Evolutionary conservation across 2,797 vertebrate species (phyloP).

Genomic region (Pseudochirops cupreus): DNA sequence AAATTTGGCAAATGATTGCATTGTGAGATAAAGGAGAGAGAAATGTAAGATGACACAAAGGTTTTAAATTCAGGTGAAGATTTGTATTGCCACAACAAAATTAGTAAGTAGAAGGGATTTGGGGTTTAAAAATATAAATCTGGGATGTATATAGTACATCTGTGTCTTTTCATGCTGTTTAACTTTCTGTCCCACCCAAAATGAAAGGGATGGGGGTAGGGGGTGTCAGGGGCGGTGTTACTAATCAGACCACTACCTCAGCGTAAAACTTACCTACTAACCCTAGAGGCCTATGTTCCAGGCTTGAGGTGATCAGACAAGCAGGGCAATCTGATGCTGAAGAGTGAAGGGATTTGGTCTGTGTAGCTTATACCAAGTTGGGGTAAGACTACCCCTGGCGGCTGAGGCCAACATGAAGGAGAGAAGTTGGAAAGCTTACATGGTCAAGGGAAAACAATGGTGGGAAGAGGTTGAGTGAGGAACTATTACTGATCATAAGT

Average conservation of each 20-base stretch:
- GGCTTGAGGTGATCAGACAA: not conserved
- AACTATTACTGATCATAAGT: not conserved
- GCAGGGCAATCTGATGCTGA: not conserved
- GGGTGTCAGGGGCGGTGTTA: not conserved
- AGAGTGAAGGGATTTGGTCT: not conserved
- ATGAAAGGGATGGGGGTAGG: not conserved
- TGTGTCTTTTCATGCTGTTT: not conserved
- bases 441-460: not conserved
- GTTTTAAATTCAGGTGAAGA: not conserved
- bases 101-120: not conserved
- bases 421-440: not conserved
- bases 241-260: not conserved
- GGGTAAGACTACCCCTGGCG: not conserved
- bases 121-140: not conserved
- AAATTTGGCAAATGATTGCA: not conserved
- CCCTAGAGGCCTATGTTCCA: not conserved
- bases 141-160: not conserved
- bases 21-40: not conserved
- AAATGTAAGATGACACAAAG: not conserved
- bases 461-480: not conserved
- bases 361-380: not conserved
- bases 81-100: not conserved
- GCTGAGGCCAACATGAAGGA: not conserved
- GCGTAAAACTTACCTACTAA: not conserved
- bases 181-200: not conserved